Evolutionary conservation across 2,797 vertebrate species (phyloP), one percentile per base, ranked within the genome.

Genomic region (Glossophaga mutica): DNA sequence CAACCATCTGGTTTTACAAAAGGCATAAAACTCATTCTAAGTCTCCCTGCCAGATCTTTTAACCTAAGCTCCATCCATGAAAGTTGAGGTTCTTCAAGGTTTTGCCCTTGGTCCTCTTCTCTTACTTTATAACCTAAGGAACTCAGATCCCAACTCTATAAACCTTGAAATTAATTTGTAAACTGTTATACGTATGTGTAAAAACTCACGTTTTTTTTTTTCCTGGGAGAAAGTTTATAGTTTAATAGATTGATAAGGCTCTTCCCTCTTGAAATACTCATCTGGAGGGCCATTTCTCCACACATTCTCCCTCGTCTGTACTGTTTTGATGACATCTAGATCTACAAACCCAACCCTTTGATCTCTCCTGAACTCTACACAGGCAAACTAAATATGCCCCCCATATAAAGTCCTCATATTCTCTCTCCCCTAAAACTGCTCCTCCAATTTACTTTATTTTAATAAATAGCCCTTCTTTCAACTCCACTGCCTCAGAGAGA

Each of bases 101-200:
- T 85, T 67, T 79, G 50, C 29, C 39, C 68, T 71, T 50, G 12
- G 34, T 93, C 39, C 37, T 78, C 34, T 67, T 94, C 26, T 90
- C 87, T 92, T 34, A 68, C 65, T 94, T 34, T 90, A 39, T 81
- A 77, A 91, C 44, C 44, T 57, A 2, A 89, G 29, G 34, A 42
- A 59, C 42, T 71, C 12, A 83, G 65, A 48, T 70, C 15, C 14
- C 57, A 67, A 34, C 78, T 91, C 68, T 86, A 37, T 91, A 94
- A 91, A 67, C 24, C 19, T 91, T 83, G n/a, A 21, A 92, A 90
- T 88, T 91, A 74, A 74, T 76, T 65, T 84, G 34, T 86, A 82
- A 96, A 94, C 48, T 89, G 9, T 68, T 79, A 74, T 3, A 81
- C 65, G 16, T 32, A 73, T 14, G 22, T 77, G 14, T 87, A 32